Percentiles rank a stretch among this genome's conserved stretches.
phyloP scores from a whole-genome alignment of 2,888 invertebrate species.

The Microctonus brassicae region DNA sequence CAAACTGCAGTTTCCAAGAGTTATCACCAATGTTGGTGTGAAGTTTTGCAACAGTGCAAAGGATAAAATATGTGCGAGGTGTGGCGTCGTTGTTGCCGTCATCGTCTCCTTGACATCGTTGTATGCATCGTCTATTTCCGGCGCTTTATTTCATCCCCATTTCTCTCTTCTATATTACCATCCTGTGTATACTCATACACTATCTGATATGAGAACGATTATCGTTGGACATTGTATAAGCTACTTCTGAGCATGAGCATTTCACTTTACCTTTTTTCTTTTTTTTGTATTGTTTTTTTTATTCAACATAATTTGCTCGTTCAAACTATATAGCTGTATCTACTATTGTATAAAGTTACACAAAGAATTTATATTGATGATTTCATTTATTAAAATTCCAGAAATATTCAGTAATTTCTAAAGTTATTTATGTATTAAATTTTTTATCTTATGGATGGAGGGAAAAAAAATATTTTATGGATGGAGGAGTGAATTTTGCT shows the following conservation, averaged over 20 bases:
- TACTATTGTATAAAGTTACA: background rate
- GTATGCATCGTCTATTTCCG: conserved; percentile 41
- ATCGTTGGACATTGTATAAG: background rate
- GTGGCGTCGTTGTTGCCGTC: conserved; percentile 10
- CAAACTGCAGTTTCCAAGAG: background rate
- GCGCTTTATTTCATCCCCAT: conserved; percentile 30
- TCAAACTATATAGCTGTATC: too few relatives aligned
- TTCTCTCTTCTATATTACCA: background rate
- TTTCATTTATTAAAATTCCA: background rate
- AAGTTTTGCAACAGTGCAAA: background rate
- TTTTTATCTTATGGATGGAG: too few relatives aligned
- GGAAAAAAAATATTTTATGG: too few relatives aligned
- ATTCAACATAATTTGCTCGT: too few relatives aligned
- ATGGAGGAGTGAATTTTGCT: too few relatives aligned
- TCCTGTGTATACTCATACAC: too few relatives aligned
- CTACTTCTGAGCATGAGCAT: background rate
- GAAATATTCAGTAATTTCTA: background rate
- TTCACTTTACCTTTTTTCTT: background rate
- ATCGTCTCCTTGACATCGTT: background rate
- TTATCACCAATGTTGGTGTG: background rate
- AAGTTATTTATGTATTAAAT: too few relatives aligned
- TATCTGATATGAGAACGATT: background rate
- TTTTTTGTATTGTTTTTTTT: background rate
- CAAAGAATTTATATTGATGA: background rate
- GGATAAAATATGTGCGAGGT: conserved; percentile 41